phyloP scores from a whole-genome alignment of 2,888 invertebrate species.

The Cremastinae sp. region DNA sequence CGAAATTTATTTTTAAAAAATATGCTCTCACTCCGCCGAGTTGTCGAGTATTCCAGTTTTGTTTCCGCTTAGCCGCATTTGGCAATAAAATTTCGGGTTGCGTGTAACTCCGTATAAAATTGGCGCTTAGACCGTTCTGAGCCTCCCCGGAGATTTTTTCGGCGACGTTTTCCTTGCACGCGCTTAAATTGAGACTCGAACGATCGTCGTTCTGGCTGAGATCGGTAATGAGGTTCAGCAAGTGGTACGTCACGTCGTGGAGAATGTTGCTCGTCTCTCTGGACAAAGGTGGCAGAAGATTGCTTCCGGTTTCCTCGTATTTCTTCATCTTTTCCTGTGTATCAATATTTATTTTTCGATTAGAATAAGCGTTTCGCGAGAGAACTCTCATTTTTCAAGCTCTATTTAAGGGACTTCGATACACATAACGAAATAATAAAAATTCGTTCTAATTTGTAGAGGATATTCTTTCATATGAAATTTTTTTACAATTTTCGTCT shows the following conservation, averaged over 20 bases:
- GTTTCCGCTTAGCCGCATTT: neutral
- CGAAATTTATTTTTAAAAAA: neutral
- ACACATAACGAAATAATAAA: too few species aligned
- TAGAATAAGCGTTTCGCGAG: too few species aligned
- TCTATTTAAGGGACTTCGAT: too few species aligned
- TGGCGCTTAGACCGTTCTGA: neutral
- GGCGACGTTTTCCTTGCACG: neutral
- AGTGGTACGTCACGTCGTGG: slow-evolving; percentile 67
- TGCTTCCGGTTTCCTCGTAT: slow-evolving; percentile 74
- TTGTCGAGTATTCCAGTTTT: slow-evolving; percentile 24
- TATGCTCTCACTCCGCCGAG: slow-evolving; percentile 25
- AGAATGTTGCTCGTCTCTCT: slow-evolving; percentile 68
- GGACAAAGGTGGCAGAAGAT: slow-evolving; percentile 71
- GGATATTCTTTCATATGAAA: too few species aligned
- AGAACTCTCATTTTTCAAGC: too few species aligned
- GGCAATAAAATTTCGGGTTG: slow-evolving; percentile 64
- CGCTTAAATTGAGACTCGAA: slow-evolving; percentile 52
- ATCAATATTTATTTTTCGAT: neutral
- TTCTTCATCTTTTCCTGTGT: slow-evolving; percentile 70
- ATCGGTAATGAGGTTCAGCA: slow-evolving; percentile 70
- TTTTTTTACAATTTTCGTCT: too few species aligned
- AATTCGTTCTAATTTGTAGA: too few species aligned
- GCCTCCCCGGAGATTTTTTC: neutral
- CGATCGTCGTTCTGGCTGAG: slow-evolving; percentile 62
- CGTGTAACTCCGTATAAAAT: slow-evolving; percentile 66